Conservation (phyloP, 37 sponge, comb jelly and placozoan genomes). For the Bolinopsis microptera region DNA sequence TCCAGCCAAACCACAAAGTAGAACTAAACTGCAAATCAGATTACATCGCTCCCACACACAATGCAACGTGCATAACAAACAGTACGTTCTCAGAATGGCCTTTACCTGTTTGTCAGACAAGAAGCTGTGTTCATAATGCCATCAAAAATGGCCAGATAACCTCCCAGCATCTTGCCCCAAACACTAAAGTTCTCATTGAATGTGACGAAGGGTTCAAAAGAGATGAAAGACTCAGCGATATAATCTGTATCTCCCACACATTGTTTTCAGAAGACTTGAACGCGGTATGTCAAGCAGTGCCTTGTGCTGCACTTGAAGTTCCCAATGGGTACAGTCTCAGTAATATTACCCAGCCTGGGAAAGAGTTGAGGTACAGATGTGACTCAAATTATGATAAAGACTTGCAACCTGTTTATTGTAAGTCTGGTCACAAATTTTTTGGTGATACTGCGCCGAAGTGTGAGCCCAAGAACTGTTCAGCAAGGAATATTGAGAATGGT, state of each 20-base stretch:
- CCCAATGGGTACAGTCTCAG: neutral
- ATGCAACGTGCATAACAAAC: neutral
- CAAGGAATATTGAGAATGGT: neutral
- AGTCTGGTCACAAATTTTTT: neutral
- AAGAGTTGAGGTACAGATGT: neutral
- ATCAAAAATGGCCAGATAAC: neutral
- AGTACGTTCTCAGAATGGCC: neutral
- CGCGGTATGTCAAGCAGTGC: neutral
- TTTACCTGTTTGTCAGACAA: neutral
- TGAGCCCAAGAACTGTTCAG: neutral
- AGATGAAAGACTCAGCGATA: neutral
- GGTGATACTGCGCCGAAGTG: neutral
- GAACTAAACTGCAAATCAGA: neutral
- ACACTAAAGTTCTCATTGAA: neutral
- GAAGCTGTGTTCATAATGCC: neutral
- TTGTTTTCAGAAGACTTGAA: neutral
- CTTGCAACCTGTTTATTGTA: neutral
- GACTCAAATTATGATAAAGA: neutral
- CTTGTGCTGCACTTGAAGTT: neutral
- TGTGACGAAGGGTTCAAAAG: neutral
- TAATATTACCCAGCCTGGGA: neutral
- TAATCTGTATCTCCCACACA: neutral
- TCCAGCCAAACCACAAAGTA: neutral
- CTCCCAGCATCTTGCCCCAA: neutral
- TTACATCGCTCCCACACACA: neutral